Evolutionary conservation across 1,140 invertebrate species (phyloP).

Genomic region (Papilio helenus): DNA sequence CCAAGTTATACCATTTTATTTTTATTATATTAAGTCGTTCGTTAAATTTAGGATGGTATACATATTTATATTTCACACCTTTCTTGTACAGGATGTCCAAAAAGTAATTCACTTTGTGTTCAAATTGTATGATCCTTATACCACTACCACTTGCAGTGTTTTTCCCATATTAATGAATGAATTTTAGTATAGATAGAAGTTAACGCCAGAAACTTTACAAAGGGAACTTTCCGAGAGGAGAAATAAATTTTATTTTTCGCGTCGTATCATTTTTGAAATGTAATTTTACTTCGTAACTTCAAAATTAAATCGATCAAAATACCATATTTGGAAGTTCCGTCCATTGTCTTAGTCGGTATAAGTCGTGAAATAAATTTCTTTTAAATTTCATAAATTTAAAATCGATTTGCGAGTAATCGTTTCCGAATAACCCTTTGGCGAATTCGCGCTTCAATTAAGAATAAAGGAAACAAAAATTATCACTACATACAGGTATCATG

Average conservation of each 20-base stretch:
- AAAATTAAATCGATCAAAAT: background rate
- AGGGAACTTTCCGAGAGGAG: no score
- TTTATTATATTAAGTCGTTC: background rate
- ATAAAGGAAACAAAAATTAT: background rate
- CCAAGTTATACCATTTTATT: background rate
- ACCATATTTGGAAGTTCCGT: background rate
- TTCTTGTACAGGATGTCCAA: no score
- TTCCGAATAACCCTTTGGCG: background rate
- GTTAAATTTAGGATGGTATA: background rate
- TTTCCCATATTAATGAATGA: no score
- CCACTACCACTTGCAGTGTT: no score
- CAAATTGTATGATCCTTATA: no score
- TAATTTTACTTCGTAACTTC: background rate
- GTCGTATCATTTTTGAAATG: no score
- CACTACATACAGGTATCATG: background rate
- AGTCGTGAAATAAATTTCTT: constrained; percentile 32
- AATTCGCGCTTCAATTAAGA: background rate
- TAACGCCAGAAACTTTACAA: no score
- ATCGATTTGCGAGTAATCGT: background rate
- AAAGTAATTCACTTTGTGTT: no score
- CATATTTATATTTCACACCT: background rate
- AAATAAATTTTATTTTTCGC: no score
- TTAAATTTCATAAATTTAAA: constrained; percentile 15
- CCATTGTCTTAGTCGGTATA: background rate
- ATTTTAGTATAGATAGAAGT: no score